Base-by-base conservation (phyloP, 2,113 vertebrate species). In the Octodon degus region DNA sequence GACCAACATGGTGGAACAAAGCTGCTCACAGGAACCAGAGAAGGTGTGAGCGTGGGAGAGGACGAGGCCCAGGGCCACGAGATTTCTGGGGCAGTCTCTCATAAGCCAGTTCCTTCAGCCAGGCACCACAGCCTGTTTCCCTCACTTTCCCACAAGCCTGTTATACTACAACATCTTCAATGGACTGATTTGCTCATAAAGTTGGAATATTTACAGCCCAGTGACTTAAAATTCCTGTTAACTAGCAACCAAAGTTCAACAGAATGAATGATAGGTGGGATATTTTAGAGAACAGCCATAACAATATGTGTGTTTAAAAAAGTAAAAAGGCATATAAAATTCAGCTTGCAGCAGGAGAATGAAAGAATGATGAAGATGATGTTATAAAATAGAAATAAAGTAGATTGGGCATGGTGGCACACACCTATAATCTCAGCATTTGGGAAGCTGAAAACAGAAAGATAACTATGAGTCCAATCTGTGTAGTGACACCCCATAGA, bases 291-390 rank as follows among this genome's bases (percentile, higher is more conserved):
- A 77, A 47, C 40, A 14, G 30, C 25, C 22, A 76, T 25, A 40
- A 25, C 37, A 74, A 74, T 7, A 43, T 25, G 24, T 74, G 7
- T 50, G 34, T 50, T 82, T 43, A 70, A 53, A 83, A 5, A 91
- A 88, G 60, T 50, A 65, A 91, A 91, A 79, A 47, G 84, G 22
- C 2, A 17, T 86, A 74, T 34, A 86, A 95, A 83, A 63, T n/a
- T 79, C 19, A 43, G 50, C 27, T 50, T 60, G 24, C 19, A 90
- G 58, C 22, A 65, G 16, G 9, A 58, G 22, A 65, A 34, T 5
- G 58, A 20, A 90, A 82, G 65, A 67, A 77, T 72, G 10, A n/a
- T 2, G 5, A 53, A 3, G 19, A 0, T 0, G 63, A 40, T 40
- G 62, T n/a, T 34, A 25, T 37, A 76, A 79, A 81, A 37, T 37